Conservation (phyloP, 2,888 invertebrate species). For the Nephrocerus scutellatus region DNA sequence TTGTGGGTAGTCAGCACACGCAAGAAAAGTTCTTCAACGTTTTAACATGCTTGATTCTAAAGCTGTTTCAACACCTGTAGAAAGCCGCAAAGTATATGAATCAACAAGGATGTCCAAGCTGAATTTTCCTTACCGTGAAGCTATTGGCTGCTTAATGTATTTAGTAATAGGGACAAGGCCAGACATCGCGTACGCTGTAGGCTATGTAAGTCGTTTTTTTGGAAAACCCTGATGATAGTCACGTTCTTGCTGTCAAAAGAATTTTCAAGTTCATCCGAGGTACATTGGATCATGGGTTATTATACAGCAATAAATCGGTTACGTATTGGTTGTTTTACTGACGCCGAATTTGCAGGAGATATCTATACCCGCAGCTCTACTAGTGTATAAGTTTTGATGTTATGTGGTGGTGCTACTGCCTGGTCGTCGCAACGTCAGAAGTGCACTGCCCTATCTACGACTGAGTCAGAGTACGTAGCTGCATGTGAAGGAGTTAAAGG, state of each 20-base stretch:
- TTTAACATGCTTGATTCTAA: conserved; percentile 9
- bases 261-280: conserved; percentile 16
- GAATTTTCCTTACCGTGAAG: too few relatives aligned
- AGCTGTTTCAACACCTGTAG: conserved; percentile 9
- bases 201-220: conserved; percentile 9
- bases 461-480: conserved; percentile 33
- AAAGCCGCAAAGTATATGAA: conserved; percentile 3
- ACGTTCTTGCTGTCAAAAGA: conserved; percentile 9
- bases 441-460: conserved; percentile 25
- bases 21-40: background rate
- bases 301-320: conserved; percentile 1
- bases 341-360: conserved; percentile 14
- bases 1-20: conserved; percentile 3
- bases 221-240: conserved; percentile 9
- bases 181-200: conserved; percentile 11
- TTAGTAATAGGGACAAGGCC: conserved; percentile 10
- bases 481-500: conserved; percentile 27
- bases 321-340: conserved; percentile 7
- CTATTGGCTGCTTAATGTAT: conserved; percentile 15
- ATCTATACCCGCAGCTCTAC: conserved; percentile 1
- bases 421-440: conserved; percentile 16
- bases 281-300: conserved; percentile 9
- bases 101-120: conserved; percentile 8
- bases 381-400: conserved; percentile 10
- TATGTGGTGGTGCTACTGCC: conserved; percentile 3